Evolutionary conservation across 2,113 vertebrate genomes (phyloP).

Genomic region (Hiodon tergisus): DNA sequence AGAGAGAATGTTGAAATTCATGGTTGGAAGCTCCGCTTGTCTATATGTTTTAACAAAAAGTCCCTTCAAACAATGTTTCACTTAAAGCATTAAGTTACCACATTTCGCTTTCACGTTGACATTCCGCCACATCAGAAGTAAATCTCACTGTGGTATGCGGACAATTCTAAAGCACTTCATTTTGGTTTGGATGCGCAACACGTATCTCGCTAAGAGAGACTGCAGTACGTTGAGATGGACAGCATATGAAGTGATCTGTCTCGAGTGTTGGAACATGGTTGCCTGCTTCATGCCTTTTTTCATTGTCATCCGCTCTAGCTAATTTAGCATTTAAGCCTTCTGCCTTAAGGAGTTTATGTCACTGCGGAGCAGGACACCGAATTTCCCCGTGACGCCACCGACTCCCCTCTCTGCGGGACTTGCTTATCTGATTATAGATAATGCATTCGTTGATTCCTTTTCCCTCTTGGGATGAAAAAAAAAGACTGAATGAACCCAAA

Average conservation of each 20-base stretch:
- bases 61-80: too few relatives aligned
- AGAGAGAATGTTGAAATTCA: constrained; percentile 1
- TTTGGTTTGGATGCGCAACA: neutral
- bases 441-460: neutral
- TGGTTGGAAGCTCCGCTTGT: neutral
- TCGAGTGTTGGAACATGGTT: neutral
- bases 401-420: neutral
- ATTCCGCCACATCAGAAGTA: too few relatives aligned
- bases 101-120: too few relatives aligned
- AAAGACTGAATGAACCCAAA: neutral
- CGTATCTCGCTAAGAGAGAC: neutral
- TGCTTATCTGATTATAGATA: neutral
- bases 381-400: neutral
- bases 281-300: neutral
- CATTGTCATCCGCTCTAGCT: neutral
- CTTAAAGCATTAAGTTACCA: too few relatives aligned
- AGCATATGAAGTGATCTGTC: neutral
- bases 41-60: neutral
- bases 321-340: neutral
- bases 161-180: neutral
- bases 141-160: too few relatives aligned
- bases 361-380: neutral
- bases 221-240: neutral
- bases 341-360: neutral
- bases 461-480: neutral